Evolutionary conservation across 1,140 invertebrate species (phyloP).

Genomic region (Sipha flava): DNA sequence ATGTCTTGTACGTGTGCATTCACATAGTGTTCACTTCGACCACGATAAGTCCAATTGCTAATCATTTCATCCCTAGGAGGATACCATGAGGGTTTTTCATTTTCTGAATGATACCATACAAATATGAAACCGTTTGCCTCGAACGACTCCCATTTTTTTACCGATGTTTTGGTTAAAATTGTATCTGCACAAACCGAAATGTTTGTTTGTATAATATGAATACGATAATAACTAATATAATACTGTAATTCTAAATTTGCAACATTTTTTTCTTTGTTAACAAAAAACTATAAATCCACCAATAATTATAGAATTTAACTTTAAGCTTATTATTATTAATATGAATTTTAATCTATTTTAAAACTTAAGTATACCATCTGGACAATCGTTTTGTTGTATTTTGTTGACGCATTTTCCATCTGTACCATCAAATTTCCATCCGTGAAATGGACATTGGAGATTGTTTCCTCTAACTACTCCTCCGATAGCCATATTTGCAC

Average conservation of each 20-base stretch:
- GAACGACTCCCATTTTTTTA: constrained; percentile 55
- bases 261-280: too few species aligned
- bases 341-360: too few species aligned
- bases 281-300: too few species aligned
- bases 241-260: too few species aligned
- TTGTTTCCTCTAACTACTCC: constrained; percentile 66
- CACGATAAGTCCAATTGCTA: constrained; percentile 57
- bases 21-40: constrained; percentile 66
- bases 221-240: too few species aligned
- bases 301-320: neutral
- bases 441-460: constrained; percentile 82
- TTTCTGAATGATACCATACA: constrained; percentile 76
- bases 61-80: constrained; percentile 48
- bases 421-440: constrained; percentile 66
- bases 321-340: too few species aligned
- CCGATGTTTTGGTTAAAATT: constrained; percentile 54
- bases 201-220: too few species aligned
- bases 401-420: constrained; percentile 50
- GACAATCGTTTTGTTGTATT: constrained; percentile 31
- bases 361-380: neutral
- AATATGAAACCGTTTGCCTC: constrained; percentile 69
- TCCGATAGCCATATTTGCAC: constrained; percentile 72
- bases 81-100: constrained; percentile 59
- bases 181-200: constrained; percentile 33
- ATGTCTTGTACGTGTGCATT: constrained; percentile 75